These are phyloP conservation scores for Melikaiella ostensackeni DNA, from an alignment of 2,888 invertebrate species.

Conservation along the genomic window DNA sequence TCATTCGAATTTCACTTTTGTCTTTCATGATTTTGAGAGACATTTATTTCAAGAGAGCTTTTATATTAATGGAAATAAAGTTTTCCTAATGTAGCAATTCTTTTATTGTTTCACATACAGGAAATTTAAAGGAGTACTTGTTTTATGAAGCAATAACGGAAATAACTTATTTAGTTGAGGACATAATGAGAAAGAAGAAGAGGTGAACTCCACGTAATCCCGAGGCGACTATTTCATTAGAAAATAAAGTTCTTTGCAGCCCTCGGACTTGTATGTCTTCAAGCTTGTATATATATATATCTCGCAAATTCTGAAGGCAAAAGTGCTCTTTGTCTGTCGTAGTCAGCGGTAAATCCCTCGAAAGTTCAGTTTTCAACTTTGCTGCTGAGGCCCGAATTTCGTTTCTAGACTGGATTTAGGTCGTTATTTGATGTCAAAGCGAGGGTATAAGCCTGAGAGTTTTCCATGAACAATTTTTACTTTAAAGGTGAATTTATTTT, in stretches of 20 bases:
- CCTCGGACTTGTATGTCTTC: slow-evolving; percentile 15
- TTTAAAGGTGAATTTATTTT: neutral
- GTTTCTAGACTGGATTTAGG: slow-evolving; percentile 27
- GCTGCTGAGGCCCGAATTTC: slow-evolving; percentile 28
- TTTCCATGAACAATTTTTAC: neutral
- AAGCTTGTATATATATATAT: slow-evolving; percentile 21
- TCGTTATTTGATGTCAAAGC: slow-evolving; percentile 14
- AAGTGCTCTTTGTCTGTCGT: slow-evolving; percentile 26
- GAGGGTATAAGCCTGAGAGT: neutral
- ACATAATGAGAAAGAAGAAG: neutral
- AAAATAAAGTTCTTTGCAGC: neutral
- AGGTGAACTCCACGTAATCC: neutral
- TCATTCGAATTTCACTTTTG: no score
- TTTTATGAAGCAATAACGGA: neutral
- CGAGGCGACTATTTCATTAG: neutral
- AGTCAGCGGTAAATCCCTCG: slow-evolving; percentile 25
- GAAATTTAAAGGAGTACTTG: neutral
- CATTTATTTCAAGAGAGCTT: neutral
- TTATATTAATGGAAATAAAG: neutral
- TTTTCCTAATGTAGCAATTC: neutral
- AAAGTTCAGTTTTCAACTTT: slow-evolving; percentile 26
- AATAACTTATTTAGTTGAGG: neutral
- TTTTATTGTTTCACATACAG: neutral
- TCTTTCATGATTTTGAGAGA: neutral
- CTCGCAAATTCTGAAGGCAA: slow-evolving; percentile 17